These are phyloP conservation scores for Drosophila mimetica DNA, from an alignment of 2,888 invertebrate genomes.

Conservation along the genomic window DNA sequence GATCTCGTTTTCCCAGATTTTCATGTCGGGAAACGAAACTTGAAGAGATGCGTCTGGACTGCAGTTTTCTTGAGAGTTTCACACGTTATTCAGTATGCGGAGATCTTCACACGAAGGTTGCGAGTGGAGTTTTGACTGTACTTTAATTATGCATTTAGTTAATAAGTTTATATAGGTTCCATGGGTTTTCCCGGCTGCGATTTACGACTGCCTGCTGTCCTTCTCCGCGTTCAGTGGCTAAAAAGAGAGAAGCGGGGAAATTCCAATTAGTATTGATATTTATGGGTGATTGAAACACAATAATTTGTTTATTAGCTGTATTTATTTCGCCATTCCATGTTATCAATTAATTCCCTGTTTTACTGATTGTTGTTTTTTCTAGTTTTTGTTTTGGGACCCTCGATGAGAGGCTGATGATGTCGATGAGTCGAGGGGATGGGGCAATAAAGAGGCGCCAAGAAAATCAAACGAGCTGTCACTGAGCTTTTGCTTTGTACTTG, in stretches of 20 bases:
- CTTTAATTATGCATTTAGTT: constrained; percentile 60
- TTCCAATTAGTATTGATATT: constrained; percentile 54
- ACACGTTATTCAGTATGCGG: constrained; percentile 49
- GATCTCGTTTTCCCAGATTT: background rate
- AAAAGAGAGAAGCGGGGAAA: constrained; percentile 56
- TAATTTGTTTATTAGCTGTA: constrained; percentile 37
- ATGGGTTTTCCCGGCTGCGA: constrained; percentile 17
- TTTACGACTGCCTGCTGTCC: constrained; percentile 74
- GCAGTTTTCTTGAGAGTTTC: constrained; percentile 63
- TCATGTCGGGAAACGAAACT: constrained; percentile 2
- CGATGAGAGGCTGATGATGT: background rate
- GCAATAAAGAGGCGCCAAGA: constrained; percentile 38
- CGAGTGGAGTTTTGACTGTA: constrained; percentile 73
- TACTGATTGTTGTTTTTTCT: background rate
- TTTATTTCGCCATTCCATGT: constrained; percentile 32
- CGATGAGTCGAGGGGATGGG: constrained; percentile 11
- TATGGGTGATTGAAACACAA: constrained; percentile 9
- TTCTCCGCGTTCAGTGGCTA: constrained; percentile 71
- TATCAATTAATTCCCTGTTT: constrained; percentile 35
- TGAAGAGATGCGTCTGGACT: constrained; percentile 19
- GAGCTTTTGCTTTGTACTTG: constrained; percentile 10
- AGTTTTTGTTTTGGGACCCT: background rate
- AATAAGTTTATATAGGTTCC: constrained; percentile 38
- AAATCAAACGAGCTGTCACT: constrained; percentile 39
- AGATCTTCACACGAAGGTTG: constrained; percentile 61